Conservation (phyloP, 1,140 invertebrate species). For the Drosophila arizonae region DNA sequence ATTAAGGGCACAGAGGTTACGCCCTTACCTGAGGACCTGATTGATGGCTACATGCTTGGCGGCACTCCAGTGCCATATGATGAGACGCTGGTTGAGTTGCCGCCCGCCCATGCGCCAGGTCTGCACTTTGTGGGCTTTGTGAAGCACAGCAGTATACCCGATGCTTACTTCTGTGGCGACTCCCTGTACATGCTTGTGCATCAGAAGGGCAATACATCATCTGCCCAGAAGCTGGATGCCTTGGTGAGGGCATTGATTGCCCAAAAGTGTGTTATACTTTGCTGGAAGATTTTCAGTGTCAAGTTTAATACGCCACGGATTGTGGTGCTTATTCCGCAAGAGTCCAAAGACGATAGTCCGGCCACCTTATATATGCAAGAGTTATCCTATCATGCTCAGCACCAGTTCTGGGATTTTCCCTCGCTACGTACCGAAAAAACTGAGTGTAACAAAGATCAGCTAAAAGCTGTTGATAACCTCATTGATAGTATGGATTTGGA, state of each 20-base stretch:
- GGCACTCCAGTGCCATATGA: conserved; percentile 75
- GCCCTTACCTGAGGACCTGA: conserved; percentile 57
- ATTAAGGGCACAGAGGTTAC: conserved; percentile 64
- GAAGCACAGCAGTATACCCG: conserved; percentile 54
- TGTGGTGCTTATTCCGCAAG: conserved; percentile 67
- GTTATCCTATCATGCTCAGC: conserved; percentile 68
- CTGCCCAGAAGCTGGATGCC: conserved; percentile 71
- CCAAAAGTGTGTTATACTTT: conserved; percentile 58
- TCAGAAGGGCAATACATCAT: conserved; percentile 49
- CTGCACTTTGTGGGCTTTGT: conserved; percentile 74
- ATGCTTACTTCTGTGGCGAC: conserved; percentile 70
- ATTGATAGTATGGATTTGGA: conserved; percentile 75
- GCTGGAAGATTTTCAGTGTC: conserved; percentile 73
- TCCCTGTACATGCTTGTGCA: conserved; percentile 70
- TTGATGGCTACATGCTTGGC: conserved; percentile 78
- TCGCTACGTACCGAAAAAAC: conserved; percentile 60
- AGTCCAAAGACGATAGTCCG: conserved; percentile 52
- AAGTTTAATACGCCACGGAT: conserved; percentile 66
- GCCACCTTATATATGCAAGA: conserved; percentile 71
- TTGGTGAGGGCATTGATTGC: conserved; percentile 60
- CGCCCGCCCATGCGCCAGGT: conserved; percentile 50
- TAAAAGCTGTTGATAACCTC: conserved; percentile 65
- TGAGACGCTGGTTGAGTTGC: conserved; percentile 55
- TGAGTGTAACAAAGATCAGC: conserved; percentile 57
- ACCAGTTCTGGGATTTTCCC: conserved; percentile 77